These are phyloP conservation scores for Emydocephalus ijimae DNA, from an alignment of 2,113 vertebrate species.

Conservation along the genomic window DNA sequence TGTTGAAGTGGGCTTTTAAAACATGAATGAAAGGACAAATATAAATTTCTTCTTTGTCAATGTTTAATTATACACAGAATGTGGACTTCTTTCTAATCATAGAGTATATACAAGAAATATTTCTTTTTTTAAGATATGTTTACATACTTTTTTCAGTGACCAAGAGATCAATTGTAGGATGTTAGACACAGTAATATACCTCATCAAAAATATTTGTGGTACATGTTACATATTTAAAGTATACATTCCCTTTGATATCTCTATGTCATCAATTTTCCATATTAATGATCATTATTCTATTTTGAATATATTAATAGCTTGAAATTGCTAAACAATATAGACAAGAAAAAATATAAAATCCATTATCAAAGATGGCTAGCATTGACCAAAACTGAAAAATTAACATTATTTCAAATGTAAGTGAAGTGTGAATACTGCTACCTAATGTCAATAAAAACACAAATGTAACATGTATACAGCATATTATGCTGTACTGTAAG, in stretches of 20 bases:
- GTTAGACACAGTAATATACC: background rate
- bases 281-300: background rate
- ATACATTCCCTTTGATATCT: background rate
- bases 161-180: background rate
- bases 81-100: slow-evolving; percentile 4
- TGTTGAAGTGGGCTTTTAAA: slow-evolving; percentile 21
- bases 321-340: background rate
- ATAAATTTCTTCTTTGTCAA: slow-evolving; percentile 25
- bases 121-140: background rate
- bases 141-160: slow-evolving; percentile 18
- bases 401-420: background rate
- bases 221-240: background rate
- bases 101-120: background rate
- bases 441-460: background rate
- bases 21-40: background rate
- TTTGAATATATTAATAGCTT: background rate
- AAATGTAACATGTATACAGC: background rate
- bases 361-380: background rate
- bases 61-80: slow-evolving; percentile 23
- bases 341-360: background rate
- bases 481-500: too few relatives aligned
- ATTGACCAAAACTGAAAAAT: background rate
- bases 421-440: background rate
- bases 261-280: background rate
- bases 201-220: background rate